Percentiles rank a stretch among this genome's conserved stretches.
Evolutionary conservation across 1,140 invertebrate species (phyloP).

Genomic region (Zaprionus davidi): DNA sequence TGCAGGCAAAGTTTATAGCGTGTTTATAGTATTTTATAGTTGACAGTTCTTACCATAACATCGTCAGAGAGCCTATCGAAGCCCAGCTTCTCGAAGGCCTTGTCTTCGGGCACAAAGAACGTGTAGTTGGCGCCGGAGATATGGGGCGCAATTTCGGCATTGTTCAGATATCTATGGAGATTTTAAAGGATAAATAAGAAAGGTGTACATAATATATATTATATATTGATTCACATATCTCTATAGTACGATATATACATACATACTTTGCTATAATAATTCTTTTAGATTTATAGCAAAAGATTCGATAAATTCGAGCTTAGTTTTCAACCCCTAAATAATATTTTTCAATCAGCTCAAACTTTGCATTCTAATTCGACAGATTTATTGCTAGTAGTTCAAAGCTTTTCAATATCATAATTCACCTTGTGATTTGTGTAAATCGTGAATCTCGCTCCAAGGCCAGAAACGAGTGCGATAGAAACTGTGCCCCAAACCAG

Average conservation of each 20-base stretch:
- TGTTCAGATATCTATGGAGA: slow-evolving; percentile 85
- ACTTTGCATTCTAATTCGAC: neutral
- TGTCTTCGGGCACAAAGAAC: slow-evolving; percentile 87
- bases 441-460: slow-evolving; percentile 86
- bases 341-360: neutral
- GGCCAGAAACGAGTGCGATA: slow-evolving; percentile 87
- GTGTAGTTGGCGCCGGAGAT: slow-evolving; percentile 87
- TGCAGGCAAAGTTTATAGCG: neutral
- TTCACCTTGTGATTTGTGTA: slow-evolving; percentile 85
- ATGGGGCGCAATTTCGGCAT: slow-evolving; percentile 86
- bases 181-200: neutral
- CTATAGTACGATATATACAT: too few species aligned
- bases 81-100: slow-evolving; percentile 86
- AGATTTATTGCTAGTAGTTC: neutral
- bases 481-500: slow-evolving; percentile 87
- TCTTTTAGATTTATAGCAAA: neutral
- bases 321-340: neutral
- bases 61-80: slow-evolving; percentile 86
- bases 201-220: too few species aligned
- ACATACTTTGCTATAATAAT: neutral
- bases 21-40: neutral
- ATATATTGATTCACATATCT: too few species aligned
- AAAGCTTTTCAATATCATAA: slow-evolving; percentile 11
- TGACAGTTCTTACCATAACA: slow-evolving; percentile 80
- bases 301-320: neutral